A percentile compares a stretch with the other conserved stretches of the same genome.
These are phyloP conservation scores for Lagopus leucura DNA, from an alignment of 2,113 vertebrate genomes.

Conservation along the genomic window DNA sequence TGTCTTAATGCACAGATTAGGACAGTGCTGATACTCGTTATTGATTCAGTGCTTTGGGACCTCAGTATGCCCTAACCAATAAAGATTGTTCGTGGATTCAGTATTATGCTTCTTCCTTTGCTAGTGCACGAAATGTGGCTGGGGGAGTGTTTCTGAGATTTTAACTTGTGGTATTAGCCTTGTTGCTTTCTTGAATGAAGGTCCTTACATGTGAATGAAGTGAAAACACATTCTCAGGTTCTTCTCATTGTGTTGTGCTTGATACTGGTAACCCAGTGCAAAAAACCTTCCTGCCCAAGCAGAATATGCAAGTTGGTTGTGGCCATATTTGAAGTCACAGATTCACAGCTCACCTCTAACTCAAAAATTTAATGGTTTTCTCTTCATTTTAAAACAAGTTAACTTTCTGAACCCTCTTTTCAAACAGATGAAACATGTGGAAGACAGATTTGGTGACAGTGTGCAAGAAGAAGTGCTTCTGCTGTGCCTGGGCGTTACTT, in stretches of 20 bases:
- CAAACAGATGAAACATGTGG: slow-evolving; percentile 90
- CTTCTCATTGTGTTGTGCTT: neutral
- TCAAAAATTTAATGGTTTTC: neutral
- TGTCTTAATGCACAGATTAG: neutral
- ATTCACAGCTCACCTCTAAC: neutral
- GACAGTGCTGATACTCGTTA: neutral
- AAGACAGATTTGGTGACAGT: slow-evolving; percentile 81
- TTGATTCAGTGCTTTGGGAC: neutral
- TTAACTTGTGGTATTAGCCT: fast-evolving
- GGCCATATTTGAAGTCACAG: neutral
- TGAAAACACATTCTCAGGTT: neutral
- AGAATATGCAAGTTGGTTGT: neutral
- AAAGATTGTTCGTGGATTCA: neutral
- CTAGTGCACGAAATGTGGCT: neutral
- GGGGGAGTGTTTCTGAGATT: neutral
- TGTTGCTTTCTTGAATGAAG: neutral
- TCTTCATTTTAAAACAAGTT: neutral
- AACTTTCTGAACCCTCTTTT: slow-evolving; percentile 16
- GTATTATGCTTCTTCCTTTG: neutral
- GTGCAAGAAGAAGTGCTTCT: slow-evolving; percentile 89
- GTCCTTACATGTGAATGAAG: neutral
- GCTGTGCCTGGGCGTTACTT: slow-evolving; percentile 93
- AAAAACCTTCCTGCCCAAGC: neutral
- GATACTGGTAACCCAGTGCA: neutral
- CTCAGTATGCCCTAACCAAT: neutral